Evolutionary conservation across 2,888 invertebrate species (phyloP), one percentile per base, ranked within the genome.

Genomic region (Philaethria dido): DNA sequence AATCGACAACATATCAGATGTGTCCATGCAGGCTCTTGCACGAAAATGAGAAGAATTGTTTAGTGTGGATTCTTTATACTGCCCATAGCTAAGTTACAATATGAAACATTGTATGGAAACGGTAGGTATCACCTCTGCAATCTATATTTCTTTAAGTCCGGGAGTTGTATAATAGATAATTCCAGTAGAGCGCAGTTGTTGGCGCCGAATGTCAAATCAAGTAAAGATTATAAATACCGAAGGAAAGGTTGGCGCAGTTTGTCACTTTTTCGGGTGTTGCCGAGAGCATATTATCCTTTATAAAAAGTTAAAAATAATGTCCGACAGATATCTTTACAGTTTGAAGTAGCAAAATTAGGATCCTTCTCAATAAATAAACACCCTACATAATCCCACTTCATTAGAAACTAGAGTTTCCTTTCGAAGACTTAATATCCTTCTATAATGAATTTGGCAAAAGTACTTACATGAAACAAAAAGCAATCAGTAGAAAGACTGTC

Each of bases 171-270:
- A n/a, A n/a, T n/a, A n/a, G n/a, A n/a, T n/a, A n/a, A n/a, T n/a
- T n/a, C n/a, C n/a, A n/a, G n/a, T n/a, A n/a, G n/a, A n/a, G n/a
- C n/a, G n/a, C n/a, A n/a, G n/a, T n/a, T n/a, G n/a, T n/a, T n/a
- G n/a, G n/a, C 39, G 20, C 55, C 14, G 4, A 22, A 57, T 5
- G n/a, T 22, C 55, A 57, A n/a, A 22, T 57, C 55, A 22, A n/a
- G 22, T 55, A 39, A n/a, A 39, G 39, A 39, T 36, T 42, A 39
- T 42, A 39, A 57, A 22, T 39, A 55, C 22, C n/a, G 39, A 55
- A 14, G 39, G 1, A 42, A 2, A 57, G 44, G 59, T 59, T 59
- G 25, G 45, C 59, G 59, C 59, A 59, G 13, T 59, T 59, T 59
- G 44, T 13, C 22, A 45, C 16, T 11, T 29, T 55, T 42, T 16